These are phyloP conservation scores for Corbicula japonica DNA, from an alignment of 2,888 invertebrate genomes.

Conservation along the genomic window DNA sequence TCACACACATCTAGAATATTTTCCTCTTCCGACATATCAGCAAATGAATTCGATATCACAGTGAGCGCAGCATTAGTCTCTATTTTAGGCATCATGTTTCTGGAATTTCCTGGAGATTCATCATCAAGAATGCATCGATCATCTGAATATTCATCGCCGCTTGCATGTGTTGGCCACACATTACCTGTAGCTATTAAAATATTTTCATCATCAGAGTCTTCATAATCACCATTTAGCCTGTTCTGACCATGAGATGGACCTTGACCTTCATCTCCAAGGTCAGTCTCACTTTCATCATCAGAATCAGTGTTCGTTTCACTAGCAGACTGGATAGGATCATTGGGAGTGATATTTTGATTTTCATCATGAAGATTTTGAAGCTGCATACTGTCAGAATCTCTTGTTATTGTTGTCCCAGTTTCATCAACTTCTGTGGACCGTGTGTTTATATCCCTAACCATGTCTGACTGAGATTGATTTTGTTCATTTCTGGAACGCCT, in stretches of 20 bases:
- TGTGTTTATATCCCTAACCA: background rate
- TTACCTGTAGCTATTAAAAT: slow-evolving; percentile 50
- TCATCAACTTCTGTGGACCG: slow-evolving; percentile 7
- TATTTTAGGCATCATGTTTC: slow-evolving; percentile 54
- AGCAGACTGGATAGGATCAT: slow-evolving; percentile 48
- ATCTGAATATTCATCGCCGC: slow-evolving; percentile 54
- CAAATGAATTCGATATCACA: slow-evolving; percentile 46
- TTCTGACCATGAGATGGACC: slow-evolving; percentile 5
- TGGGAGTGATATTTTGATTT: slow-evolving; percentile 43
- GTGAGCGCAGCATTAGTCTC: slow-evolving; percentile 27
- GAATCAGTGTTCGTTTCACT: slow-evolving; percentile 61
- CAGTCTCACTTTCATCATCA: slow-evolving; percentile 50
- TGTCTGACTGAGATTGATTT: slow-evolving; percentile 15
- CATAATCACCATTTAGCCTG: slow-evolving; percentile 32
- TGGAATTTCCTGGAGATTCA: slow-evolving; percentile 22
- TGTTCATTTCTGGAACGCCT: slow-evolving; percentile 37
- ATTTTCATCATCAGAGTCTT: slow-evolving; percentile 58
- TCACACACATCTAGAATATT: too few relatives aligned
- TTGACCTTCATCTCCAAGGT: slow-evolving; percentile 32
- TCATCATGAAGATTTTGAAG: slow-evolving; percentile 32
- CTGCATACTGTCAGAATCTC: slow-evolving; percentile 19
- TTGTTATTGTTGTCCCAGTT: background rate
- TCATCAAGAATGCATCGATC: slow-evolving; percentile 49
- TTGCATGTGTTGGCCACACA: slow-evolving; percentile 46
- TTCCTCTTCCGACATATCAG: too few relatives aligned